Evolutionary conservation across 1,140 invertebrate species (phyloP).

Genomic region (Vanessa atalanta): DNA sequence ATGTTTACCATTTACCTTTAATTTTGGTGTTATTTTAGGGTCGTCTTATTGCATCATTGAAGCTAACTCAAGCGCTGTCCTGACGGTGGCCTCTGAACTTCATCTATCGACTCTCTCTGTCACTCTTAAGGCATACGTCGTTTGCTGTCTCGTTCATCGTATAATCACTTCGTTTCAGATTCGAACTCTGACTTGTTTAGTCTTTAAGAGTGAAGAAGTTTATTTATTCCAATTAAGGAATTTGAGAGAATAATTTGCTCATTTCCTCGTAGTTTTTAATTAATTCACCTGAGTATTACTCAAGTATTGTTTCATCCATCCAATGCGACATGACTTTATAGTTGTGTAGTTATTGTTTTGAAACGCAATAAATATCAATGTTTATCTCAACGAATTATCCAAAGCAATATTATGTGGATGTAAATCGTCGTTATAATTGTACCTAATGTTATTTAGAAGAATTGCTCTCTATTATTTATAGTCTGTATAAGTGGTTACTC

Average conservation of each 20-base stretch:
- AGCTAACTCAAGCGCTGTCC: conserved; percentile 35
- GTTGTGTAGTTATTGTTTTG: conserved; percentile 33
- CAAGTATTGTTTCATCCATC: conserved; percentile 60
- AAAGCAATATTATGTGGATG: conserved; percentile 66
- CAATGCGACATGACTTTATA: conserved; percentile 65
- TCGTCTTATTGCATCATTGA: conserved; percentile 46
- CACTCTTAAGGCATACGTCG: conserved; percentile 58
- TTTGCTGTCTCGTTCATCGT: conserved; percentile 63
- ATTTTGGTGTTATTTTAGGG: conserved; percentile 48
- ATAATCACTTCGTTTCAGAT: conserved; percentile 45
- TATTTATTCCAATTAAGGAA: conserved; percentile 32
- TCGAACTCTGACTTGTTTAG: conserved; percentile 23
- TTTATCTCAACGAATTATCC: conserved; percentile 66
- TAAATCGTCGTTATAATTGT: conserved; percentile 36
- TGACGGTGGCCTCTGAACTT: conserved; percentile 39
- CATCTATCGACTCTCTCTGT: conserved; percentile 68
- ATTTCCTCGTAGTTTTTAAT: conserved; percentile 51
- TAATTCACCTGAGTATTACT: conserved; percentile 46
- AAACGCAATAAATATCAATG: conserved; percentile 51
- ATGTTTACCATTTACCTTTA: not conserved
- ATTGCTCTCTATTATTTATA: conserved; percentile 49
- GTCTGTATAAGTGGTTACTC: conserved; percentile 15
- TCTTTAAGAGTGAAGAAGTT: conserved; percentile 32
- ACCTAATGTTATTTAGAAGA: conserved; percentile 30
- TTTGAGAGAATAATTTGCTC: conserved; percentile 53